These are phyloP conservation scores for Stercorarius parasiticus DNA, from an alignment of 2,113 vertebrate genomes.

Conservation along the genomic window DNA sequence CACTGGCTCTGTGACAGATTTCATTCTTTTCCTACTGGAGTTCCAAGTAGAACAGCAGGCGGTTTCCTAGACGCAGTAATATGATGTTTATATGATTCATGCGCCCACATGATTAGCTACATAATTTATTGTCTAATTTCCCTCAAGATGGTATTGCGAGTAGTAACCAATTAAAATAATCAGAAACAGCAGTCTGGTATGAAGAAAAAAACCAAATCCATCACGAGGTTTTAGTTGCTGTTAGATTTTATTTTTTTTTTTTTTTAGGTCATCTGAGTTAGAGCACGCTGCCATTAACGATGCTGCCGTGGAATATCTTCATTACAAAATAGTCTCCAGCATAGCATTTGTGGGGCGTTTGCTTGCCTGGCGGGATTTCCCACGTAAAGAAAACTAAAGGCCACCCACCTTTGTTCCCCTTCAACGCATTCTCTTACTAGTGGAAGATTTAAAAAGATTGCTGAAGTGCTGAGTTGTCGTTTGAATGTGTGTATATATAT, in stretches of 20 bases:
- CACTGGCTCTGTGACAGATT: neutral
- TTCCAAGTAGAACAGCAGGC: neutral
- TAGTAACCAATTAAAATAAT: neutral
- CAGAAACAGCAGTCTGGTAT: neutral
- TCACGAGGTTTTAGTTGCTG: neutral
- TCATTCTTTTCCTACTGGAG: neutral
- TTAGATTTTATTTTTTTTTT: neutral
- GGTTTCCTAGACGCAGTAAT: neutral
- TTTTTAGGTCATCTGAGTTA: neutral
- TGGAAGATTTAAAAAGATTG: neutral
- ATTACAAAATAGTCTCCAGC: neutral
- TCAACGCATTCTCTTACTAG: neutral
- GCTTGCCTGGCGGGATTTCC: neutral
- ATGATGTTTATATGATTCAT: neutral
- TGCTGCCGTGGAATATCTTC: neutral
- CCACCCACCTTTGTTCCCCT: neutral
- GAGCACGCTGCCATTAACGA: neutral
- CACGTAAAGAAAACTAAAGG: neutral
- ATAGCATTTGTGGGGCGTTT: neutral
- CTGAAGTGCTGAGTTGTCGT: neutral
- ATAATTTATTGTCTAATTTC: constrained; percentile 19
- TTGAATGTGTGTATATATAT: neutral
- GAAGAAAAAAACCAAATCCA: neutral
- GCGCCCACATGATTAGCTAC: neutral
- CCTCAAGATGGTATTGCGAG: neutral